phyloP scores from a whole-genome alignment of 2,113 vertebrate species.

The Rallus limicola region DNA sequence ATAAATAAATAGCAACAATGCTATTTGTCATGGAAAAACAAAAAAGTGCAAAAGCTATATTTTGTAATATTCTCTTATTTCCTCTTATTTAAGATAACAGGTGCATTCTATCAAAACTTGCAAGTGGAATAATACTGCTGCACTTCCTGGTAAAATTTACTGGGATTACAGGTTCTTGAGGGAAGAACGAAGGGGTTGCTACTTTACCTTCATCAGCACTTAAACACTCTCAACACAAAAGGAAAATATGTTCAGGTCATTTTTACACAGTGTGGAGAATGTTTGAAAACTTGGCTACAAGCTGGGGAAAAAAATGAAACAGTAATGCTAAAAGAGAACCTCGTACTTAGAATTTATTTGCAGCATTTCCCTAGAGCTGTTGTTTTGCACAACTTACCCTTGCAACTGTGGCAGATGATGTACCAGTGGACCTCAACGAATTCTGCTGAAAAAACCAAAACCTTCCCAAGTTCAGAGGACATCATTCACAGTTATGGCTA shows the following conservation, averaged over 20 bases:
- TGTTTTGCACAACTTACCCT: not conserved
- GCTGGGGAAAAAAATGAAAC: not conserved
- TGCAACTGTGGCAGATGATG: not conserved
- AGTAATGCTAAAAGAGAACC: not conserved
- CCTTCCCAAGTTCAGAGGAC: not conserved
- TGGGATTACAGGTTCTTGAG: not conserved
- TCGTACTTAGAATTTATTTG: not conserved
- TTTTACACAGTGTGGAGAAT: not conserved
- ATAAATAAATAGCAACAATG: not conserved
- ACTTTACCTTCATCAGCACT: not conserved
- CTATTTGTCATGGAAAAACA: not conserved
- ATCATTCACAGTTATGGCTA: not conserved
- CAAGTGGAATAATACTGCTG: not conserved
- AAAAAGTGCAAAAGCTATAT: too few species aligned
- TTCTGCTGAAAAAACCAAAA: not conserved
- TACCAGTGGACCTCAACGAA: not conserved
- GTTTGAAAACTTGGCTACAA: not conserved
- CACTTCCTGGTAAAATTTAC: not conserved
- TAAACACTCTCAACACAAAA: not conserved
- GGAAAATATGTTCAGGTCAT: not conserved
- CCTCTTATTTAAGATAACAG: not conserved
- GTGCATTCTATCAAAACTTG: not conserved
- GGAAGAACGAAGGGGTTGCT: not conserved
- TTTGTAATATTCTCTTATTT: not conserved
- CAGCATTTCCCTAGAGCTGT: not conserved